Evolutionary conservation across 1,140 invertebrate species (phyloP).

Genomic region (Pogonomyrmex barbatus): DNA sequence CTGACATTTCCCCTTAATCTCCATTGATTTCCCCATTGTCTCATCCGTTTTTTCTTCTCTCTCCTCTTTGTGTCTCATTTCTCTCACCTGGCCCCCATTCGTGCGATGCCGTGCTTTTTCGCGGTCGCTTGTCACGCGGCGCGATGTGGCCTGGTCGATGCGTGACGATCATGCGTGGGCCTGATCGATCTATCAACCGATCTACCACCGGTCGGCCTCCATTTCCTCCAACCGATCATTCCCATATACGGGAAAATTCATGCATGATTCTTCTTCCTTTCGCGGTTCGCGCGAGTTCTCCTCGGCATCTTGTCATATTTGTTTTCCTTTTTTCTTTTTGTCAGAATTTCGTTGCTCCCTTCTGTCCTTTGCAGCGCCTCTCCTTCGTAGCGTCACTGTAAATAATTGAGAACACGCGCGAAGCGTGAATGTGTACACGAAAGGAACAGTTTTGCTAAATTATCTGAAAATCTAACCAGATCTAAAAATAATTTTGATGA

Average conservation of each 20-base stretch:
- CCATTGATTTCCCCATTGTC: neutral
- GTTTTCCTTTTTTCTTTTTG: conserved; percentile 46
- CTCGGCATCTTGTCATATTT: conserved; percentile 45
- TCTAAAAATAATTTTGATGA: too few relatives aligned
- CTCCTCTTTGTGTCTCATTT: neutral
- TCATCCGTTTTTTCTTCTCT: neutral
- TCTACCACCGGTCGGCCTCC: conserved; percentile 1
- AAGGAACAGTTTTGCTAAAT: too few relatives aligned
- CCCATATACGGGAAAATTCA: conserved; percentile 36
- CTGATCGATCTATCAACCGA: neutral
- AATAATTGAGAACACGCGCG: neutral
- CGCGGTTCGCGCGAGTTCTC: neutral
- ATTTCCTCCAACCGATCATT: neutral
- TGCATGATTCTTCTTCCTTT: neutral
- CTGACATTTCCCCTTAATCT: neutral
- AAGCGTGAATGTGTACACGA: too few relatives aligned
- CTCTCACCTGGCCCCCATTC: neutral
- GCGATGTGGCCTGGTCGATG: neutral
- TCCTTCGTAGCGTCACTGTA: neutral
- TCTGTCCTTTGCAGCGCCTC: conserved; percentile 10
- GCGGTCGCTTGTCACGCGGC: conserved; percentile 1
- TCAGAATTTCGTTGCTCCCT: neutral
- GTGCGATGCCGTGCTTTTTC: conserved; percentile 18
- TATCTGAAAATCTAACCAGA: too few relatives aligned
- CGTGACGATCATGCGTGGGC: conserved; percentile 27